phyloP scores from a whole-genome alignment of 2,888 invertebrate genomes.

The Drosophila basisetae region DNA sequence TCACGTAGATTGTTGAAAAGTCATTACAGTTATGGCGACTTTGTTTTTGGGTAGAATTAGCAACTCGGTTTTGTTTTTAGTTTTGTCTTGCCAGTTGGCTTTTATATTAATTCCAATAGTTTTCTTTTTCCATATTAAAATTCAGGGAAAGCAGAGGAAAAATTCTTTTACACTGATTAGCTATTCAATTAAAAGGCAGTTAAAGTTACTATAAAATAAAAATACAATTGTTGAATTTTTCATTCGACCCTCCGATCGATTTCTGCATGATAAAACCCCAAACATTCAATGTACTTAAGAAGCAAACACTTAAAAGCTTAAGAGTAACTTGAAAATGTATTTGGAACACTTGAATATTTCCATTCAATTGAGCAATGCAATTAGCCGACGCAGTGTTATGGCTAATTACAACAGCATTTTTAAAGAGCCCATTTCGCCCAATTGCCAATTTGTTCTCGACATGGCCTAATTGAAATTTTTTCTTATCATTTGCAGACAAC shows the following conservation, averaged over 20 bases:
- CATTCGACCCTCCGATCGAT: neutral
- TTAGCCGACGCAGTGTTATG: conserved; percentile 5
- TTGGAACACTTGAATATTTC: conserved; percentile 4
- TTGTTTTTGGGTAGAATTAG: neutral
- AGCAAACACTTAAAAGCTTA: neutral
- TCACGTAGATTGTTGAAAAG: conserved; percentile 61
- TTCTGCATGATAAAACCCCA: neutral
- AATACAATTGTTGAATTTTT: neutral
- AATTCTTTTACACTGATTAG: neutral
- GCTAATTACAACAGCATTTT: conserved; percentile 7
- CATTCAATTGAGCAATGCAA: conserved; percentile 7
- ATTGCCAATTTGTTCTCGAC: conserved; percentile 1
- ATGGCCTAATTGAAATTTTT: conserved; percentile 17
- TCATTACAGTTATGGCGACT: conserved; percentile 41
- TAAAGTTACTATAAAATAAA: neutral
- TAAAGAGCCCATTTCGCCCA: neutral
- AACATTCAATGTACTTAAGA: neutral
- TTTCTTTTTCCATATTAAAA: conserved; percentile 28
- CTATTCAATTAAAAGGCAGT: neutral
- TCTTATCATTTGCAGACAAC: conserved; percentile 49
- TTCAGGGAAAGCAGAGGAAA: neutral
- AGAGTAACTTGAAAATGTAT: conserved; percentile 6
- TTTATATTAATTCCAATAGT: conserved; percentile 23
- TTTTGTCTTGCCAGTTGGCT: conserved; percentile 8
- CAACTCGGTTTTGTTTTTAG: conserved; percentile 7